A percentile compares a stretch with the other conserved stretches of the same genome.
phyloP scores from a whole-genome alignment of 37 sponge, comb jelly and placozoan species.

The Agelas oroides region DNA sequence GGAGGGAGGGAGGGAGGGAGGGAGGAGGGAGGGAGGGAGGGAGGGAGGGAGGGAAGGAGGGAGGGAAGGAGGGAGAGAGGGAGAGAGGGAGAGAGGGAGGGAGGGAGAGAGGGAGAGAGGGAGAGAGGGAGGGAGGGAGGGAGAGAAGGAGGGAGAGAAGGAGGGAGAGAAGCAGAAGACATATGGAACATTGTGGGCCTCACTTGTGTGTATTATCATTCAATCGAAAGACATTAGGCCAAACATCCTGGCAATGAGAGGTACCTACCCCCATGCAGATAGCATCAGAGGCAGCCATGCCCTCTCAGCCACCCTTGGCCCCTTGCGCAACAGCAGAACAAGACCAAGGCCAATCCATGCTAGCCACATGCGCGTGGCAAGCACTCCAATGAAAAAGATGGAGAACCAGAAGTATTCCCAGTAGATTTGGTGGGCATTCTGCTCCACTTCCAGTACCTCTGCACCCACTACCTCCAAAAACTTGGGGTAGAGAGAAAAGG shows the following conservation, averaged over 20 bases:
- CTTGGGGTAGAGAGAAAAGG: not conserved
- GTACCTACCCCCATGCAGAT: slow-evolving; percentile 63
- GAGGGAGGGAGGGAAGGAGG: slow-evolving; percentile 2
- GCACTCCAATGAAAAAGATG: slow-evolving; percentile 56
- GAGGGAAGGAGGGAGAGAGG: no score
- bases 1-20: not conserved
- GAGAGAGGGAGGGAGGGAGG: slow-evolving; percentile 6
- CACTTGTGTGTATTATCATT: no score
- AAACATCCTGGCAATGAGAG: no score
- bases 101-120: no score
- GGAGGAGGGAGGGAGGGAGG: not conserved
- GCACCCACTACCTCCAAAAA: not conserved
- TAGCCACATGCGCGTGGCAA: slow-evolving; percentile 44
- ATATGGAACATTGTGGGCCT: no score
- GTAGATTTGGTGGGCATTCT: not conserved
- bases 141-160: not conserved
- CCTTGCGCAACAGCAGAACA: not conserved
- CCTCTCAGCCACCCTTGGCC: slow-evolving; percentile 42
- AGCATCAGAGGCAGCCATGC: slow-evolving; percentile 60
- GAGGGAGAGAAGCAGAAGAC: no score
- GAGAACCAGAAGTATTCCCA: slow-evolving; percentile 52
- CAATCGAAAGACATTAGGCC: no score
- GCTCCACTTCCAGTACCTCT: slow-evolving; percentile 17
- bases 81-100: not conserved
- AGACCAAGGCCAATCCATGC: slow-evolving; percentile 25